Percentiles rank a stretch among this genome's conserved stretches.
Conservation (phyloP, 2,113 vertebrate species). For the Cervus canadensis region DNA sequence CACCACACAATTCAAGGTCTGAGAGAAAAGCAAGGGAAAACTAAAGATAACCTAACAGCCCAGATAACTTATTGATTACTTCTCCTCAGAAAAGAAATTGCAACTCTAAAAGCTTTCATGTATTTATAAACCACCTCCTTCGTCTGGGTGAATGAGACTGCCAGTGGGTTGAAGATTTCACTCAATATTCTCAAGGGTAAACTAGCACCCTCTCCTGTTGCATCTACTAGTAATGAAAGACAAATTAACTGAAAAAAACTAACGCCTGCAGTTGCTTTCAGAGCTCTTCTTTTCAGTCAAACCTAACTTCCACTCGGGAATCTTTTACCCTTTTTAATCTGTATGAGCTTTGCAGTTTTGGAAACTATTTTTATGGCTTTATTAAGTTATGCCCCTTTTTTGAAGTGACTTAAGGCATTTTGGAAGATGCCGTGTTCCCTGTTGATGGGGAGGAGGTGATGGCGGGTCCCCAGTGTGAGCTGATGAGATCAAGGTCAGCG, state of each 20-base stretch:
- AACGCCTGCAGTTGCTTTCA: slow-evolving; percentile 44
- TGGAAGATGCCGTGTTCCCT: background rate
- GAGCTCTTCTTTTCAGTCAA: slow-evolving; percentile 60
- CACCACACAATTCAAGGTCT: slow-evolving; percentile 44
- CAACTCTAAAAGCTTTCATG: slow-evolving; percentile 57
- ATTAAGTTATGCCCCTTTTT: background rate
- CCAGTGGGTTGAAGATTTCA: slow-evolving; percentile 54
- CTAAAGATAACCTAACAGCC: slow-evolving; percentile 59
- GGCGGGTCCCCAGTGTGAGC: background rate
- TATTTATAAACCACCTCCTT: slow-evolving; percentile 55
- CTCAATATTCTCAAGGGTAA: slow-evolving; percentile 63
- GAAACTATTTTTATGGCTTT: background rate
- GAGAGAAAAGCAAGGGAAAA: slow-evolving; percentile 50
- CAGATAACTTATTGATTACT: slow-evolving; percentile 10
- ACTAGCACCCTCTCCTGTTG: slow-evolving; percentile 26
- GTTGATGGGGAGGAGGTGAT: background rate
- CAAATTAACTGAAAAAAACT: slow-evolving; percentile 69
- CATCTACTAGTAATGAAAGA: slow-evolving; percentile 63
- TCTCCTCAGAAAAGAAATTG: slow-evolving; percentile 52
- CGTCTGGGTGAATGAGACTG: slow-evolving; percentile 31
- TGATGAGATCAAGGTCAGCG: background rate
- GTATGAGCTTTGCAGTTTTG: background rate
- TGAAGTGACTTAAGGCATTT: background rate
- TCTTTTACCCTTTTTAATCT: background rate
- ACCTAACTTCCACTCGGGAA: slow-evolving; percentile 55